Base-by-base conservation (phyloP, 2,888 invertebrate species). In the Ophion costatus region DNA sequence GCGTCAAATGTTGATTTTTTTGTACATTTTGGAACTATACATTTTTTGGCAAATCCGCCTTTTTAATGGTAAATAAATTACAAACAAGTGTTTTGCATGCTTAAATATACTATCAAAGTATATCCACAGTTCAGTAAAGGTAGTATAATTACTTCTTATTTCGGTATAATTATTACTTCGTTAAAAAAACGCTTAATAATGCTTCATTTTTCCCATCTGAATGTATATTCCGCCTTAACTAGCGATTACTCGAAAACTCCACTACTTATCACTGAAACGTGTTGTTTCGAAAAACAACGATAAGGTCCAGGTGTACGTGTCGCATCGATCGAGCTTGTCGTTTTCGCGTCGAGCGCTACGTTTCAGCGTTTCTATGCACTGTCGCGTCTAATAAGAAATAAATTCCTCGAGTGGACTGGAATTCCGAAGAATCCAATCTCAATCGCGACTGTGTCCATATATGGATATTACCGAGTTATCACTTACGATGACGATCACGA, bases 251-350 rank as follows among this genome's bases (percentile, higher is more conserved):
- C 22, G 67, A 33, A 29, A 77, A 42, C 20, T 67, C 20, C 24
- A 69, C 38, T 67, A 69, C 38, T 67, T 77, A 67, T 77, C 77
- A 63, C 17, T 57, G 14, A 24, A 24, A 57, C 38, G 42, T 51
- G 45, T 69, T 51, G 45, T 69, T 24, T 24, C 69, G 69, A 51
- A 45, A 69, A 20, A n/a, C 59, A 66, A 67, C 22, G 77, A 77
- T 77, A 67, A 67, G 77, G 22, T 17, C 38, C 17, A 22, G 77
- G 22, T 17, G 24, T 22, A 22, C 22, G 20, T 67, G 22, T 57
- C 42, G 9, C 24, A 17, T 70, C 29, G 29, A 70, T 57, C 29
- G 70, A 14, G 51, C 69, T 69, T 29, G 29, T 29, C 29, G 29
- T 29, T 29, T 42, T 38, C 67, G 38, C 20, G 20, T 67, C 42